phyloP scores from a whole-genome alignment of 2,888 invertebrate species.

The Trachelus iudaicus region DNA sequence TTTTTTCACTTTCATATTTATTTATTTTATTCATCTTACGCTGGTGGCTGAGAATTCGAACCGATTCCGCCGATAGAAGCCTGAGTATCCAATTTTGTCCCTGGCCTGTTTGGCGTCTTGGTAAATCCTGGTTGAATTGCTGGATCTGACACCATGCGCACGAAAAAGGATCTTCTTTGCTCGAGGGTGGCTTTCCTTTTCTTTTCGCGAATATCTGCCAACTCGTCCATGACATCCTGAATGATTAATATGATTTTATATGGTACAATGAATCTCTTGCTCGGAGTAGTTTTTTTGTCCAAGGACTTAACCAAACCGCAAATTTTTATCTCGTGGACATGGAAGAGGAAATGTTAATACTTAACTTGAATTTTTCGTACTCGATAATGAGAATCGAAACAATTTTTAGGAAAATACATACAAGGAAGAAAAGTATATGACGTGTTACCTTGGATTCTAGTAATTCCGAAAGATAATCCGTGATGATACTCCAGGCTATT shows the following conservation, averaged over 20 bases:
- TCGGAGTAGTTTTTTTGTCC: background rate
- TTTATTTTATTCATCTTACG: slow-evolving; percentile 33
- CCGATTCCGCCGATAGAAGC: slow-evolving; percentile 57
- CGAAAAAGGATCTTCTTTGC: slow-evolving; percentile 95
- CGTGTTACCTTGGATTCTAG: slow-evolving; percentile 71
- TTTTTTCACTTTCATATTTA: background rate
- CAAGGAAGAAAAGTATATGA: slow-evolving; percentile 16
- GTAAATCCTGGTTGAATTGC: slow-evolving; percentile 74
- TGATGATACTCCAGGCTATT: slow-evolving; percentile 86
- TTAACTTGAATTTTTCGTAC: background rate
- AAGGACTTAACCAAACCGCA: background rate
- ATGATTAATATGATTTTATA: slow-evolving; percentile 12
- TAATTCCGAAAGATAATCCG: slow-evolving; percentile 83
- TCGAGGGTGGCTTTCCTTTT: slow-evolving; percentile 85
- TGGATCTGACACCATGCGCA: slow-evolving; percentile 97
- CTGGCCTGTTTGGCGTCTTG: slow-evolving; percentile 60
- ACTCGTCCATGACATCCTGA: slow-evolving; percentile 75
- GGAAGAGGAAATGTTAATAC: background rate
- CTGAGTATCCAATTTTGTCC: slow-evolving; percentile 57
- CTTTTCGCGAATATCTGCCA: slow-evolving; percentile 79
- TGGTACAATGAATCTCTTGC: background rate
- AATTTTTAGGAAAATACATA: background rate
- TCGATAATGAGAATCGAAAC: no score
- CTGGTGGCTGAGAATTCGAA: slow-evolving; percentile 41
- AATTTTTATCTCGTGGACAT: background rate